Percentiles rank a stretch among this genome's conserved stretches.
Conservation (phyloP, 2,797 vertebrate species). For the Rhabdophis nuchalis region DNA sequence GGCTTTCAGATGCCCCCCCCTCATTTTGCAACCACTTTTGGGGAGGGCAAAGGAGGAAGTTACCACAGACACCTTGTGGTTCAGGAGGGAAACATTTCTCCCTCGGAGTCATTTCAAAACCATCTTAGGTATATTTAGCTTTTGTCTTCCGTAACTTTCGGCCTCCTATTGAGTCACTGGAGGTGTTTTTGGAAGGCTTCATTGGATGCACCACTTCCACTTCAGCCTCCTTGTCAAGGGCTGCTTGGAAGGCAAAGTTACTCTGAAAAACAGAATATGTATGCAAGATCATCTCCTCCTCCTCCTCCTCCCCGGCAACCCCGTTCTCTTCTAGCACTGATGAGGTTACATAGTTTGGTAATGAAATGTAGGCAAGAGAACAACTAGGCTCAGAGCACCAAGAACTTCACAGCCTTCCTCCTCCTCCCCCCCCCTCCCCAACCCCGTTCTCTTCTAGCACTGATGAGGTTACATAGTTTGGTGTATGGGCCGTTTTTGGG, state of each 20-base stretch:
- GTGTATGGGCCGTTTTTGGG: no score
- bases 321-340: no score
- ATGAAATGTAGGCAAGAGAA: no score
- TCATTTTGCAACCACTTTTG: background rate
- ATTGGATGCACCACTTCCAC: background rate
- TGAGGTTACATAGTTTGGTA: no score
- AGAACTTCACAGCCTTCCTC: no score
- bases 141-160: background rate
- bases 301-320: no score
- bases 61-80: background rate
- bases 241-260: background rate
- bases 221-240: background rate
- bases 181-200: background rate
- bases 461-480: no score
- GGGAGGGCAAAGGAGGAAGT: background rate
- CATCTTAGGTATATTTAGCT: background rate
- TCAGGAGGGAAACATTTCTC: background rate
- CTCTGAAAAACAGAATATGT: background rate
- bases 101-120: background rate
- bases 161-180: constrained; percentile 2
- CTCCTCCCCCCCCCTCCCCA: no score
- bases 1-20: background rate
- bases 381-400: no score
- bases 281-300: background rate
- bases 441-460: no score